phyloP scores from a whole-genome alignment of 2,797 vertebrate species.

The Distichodus sexfasciatus region DNA sequence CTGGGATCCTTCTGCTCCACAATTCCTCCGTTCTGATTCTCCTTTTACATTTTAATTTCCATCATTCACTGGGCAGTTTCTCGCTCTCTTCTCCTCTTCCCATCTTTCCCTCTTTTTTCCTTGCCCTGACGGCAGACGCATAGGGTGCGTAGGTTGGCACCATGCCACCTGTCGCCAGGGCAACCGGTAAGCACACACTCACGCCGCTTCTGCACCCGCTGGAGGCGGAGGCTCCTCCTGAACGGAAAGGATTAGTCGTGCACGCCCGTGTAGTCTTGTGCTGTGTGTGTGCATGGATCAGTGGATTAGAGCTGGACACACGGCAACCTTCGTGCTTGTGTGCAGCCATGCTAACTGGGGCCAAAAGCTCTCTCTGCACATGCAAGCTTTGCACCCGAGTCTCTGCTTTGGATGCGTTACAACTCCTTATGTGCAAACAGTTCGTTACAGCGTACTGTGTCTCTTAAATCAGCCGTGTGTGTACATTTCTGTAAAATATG shows the following conservation, averaged over 20 bases:
- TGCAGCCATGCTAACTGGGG: slow-evolving; percentile 13
- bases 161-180: slow-evolving; percentile 44
- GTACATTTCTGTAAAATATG: not conserved
- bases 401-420: not conserved
- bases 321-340: not conserved
- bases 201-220: slow-evolving; percentile 32
- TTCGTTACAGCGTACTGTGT: not conserved
- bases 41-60: not conserved
- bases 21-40: slow-evolving; percentile 2
- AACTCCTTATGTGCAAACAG: not conserved
- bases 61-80: not conserved
- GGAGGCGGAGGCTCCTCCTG: slow-evolving; percentile 14
- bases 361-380: slow-evolving; percentile 3
- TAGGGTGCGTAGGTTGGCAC: slow-evolving; percentile 40
- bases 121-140: slow-evolving; percentile 37
- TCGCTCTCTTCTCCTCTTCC: slow-evolving; percentile 4
- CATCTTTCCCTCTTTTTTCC: slow-evolving; percentile 7
- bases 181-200: slow-evolving; percentile 46
- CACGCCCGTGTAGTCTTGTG: slow-evolving; percentile 9
- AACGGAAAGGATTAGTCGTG: slow-evolving; percentile 39
- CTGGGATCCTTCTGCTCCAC: slow-evolving; percentile 35
- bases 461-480: not conserved
- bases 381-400: not conserved
- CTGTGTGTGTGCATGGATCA: slow-evolving; percentile 17
- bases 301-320: slow-evolving; percentile 31